Base-by-base conservation (phyloP, 2,797 vertebrate species). In the Erethizon dorsatum region DNA sequence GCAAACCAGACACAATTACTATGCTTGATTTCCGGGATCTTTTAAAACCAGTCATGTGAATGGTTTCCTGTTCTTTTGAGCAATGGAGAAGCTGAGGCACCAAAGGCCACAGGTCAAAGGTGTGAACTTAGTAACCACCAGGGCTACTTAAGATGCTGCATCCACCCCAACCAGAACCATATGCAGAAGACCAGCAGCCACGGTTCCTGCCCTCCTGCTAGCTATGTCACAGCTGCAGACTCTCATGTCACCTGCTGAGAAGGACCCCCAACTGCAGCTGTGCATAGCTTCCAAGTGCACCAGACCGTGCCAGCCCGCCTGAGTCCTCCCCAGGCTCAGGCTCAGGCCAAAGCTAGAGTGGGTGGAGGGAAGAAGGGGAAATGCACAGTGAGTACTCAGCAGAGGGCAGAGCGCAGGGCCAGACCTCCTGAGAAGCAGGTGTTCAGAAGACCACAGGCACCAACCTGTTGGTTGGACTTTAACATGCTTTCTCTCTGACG, bases 241-340 rank as follows among this genome's bases (percentile, higher is more conserved):
- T 8, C 63, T 65, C 5, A 26, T 3, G 8, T 52, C 50, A 56
- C 20, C 57, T 41, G 37, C 26, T 22, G 24, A 14, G 47, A 75
- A 47, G 47, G 4, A 3, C n/a, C 65, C 52, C 41, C 0, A 0
- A 52, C 18, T 4, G 33, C 17, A 6, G 17, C 13, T 0, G 14
- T 7, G 47, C n/a, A 18, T 22, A 73, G 11, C 41, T 45, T 75
- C 41, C 26, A 26, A 75, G 69, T 45, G 69, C 22, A 73, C 22
- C 37, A 41, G 69, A 22, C 9, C 4, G 18, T 24, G 37, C 37
- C 4, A 2, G 18, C 69, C 6, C 28, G 41, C 73, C 41, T 45
- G 11, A 28, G 24, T n/a, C 24, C 45, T 47, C 73, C 47, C 24
- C 41, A 47, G 41, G 73, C 41, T 33, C 65, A 69, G 61, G 6